Percentiles rank a stretch among this genome's conserved stretches.
These are phyloP conservation scores for Sarcophaga variegata DNA, from an alignment of 2,888 invertebrate species.

Conservation along the genomic window DNA sequence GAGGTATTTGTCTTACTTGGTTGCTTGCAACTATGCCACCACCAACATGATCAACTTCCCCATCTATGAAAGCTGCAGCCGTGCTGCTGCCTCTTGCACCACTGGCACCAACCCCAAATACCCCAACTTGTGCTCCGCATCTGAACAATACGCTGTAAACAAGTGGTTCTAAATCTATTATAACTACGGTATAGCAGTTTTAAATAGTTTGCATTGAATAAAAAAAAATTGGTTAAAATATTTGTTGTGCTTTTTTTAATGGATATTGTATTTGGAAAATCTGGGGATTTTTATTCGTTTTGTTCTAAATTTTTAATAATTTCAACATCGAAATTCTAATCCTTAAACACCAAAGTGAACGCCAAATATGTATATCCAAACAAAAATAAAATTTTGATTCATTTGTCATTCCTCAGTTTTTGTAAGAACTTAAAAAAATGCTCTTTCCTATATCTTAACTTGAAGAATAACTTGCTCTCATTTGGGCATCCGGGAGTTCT, in stretches of 20 bases:
- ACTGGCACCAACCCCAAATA: slow-evolving; percentile 72
- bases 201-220: neutral
- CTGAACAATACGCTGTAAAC: slow-evolving; percentile 69
- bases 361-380: too few species aligned
- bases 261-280: neutral
- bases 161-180: neutral
- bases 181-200: too few species aligned
- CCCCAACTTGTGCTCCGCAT: slow-evolving; percentile 72
- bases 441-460: too few species aligned
- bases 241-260: neutral
- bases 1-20: slow-evolving; percentile 58
- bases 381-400: too few species aligned
- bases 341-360: neutral
- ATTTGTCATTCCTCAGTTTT: too few species aligned
- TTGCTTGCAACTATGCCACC: slow-evolving; percentile 75
- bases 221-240: neutral
- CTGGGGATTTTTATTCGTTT: neutral
- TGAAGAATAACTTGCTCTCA: too few species aligned
- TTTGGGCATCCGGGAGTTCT: too few species aligned
- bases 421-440: neutral
- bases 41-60: slow-evolving; percentile 71
- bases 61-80: slow-evolving; percentile 71
- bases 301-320: neutral
- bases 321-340: neutral
- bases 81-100: slow-evolving; percentile 65